phyloP scores from a whole-genome alignment of 2,113 vertebrate species.

The Spheniscus mendiculus region DNA sequence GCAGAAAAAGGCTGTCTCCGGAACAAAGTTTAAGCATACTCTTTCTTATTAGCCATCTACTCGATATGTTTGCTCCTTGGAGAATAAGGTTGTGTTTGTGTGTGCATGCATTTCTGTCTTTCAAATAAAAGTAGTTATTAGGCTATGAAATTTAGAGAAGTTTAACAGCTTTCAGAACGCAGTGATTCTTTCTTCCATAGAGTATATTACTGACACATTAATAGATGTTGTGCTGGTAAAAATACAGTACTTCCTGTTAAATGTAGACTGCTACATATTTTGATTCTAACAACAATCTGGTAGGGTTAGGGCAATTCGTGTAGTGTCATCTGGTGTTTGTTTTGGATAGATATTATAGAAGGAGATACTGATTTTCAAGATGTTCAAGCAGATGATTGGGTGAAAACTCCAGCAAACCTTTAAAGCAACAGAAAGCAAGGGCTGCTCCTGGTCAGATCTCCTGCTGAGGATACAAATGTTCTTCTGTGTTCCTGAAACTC shows the following conservation, averaged over 20 bases:
- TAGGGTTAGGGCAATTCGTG: constrained; percentile 77
- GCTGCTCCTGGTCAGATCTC: constrained; percentile 61
- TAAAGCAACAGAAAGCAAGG: constrained; percentile 70
- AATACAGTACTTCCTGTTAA: constrained; percentile 72
- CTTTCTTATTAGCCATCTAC: neutral
- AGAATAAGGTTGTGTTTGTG: constrained; percentile 36
- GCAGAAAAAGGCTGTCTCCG: neutral
- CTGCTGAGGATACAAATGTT: constrained; percentile 64
- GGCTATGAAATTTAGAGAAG: constrained; percentile 42
- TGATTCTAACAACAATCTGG: constrained; percentile 80
- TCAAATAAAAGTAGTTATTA: constrained; percentile 42
- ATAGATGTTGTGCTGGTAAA: constrained; percentile 68
- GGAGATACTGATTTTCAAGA: constrained; percentile 79
- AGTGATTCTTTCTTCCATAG: constrained; percentile 34
- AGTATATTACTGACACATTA: constrained; percentile 62
- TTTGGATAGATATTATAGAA: constrained; percentile 76
- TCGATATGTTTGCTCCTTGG: neutral
- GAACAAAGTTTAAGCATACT: constrained; percentile 26
- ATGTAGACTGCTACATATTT: constrained; percentile 77
- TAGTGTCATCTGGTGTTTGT: constrained; percentile 79
- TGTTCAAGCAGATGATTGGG: constrained; percentile 79
- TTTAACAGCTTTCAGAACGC: constrained; percentile 37
- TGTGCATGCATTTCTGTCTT: constrained; percentile 24
- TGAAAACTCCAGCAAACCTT: constrained; percentile 74
- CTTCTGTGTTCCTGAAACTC: constrained; percentile 12